Percentiles rank a stretch among this genome's conserved stretches.
These are phyloP conservation scores for Epirrhoe tristata DNA, from an alignment of 2,888 invertebrate species.

Conservation along the genomic window DNA sequence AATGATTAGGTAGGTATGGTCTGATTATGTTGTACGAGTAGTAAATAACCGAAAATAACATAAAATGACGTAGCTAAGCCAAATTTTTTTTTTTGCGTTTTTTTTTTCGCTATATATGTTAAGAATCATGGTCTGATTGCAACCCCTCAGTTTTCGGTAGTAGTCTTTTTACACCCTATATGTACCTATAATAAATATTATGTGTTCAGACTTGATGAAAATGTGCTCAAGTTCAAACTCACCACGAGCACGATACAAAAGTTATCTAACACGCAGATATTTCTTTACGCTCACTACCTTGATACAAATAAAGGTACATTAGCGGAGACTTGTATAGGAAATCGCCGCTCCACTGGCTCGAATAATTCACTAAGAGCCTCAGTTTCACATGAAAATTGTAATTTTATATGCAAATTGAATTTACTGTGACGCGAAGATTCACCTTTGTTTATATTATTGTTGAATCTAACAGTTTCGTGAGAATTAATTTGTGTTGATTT, in stretches of 20 bases:
- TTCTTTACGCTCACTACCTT: slow-evolving; percentile 74
- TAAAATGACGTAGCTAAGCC: too few relatives aligned
- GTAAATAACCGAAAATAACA: too few relatives aligned
- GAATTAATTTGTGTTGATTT: slow-evolving; percentile 36
- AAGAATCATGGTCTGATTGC: too few relatives aligned
- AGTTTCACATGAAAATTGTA: slow-evolving; percentile 80
- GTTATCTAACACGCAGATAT: slow-evolving; percentile 63
- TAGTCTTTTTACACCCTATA: too few relatives aligned
- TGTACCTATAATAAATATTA: too few relatives aligned
- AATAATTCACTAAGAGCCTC: slow-evolving; percentile 77
- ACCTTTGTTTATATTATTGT: slow-evolving; percentile 54
- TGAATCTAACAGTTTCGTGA: slow-evolving; percentile 29
- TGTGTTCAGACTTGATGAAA: not conserved
- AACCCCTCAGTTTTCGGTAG: too few relatives aligned
- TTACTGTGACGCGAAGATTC: slow-evolving; percentile 60
- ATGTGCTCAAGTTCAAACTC: slow-evolving; percentile 28
- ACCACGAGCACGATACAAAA: slow-evolving; percentile 43
- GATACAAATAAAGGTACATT: slow-evolving; percentile 79
- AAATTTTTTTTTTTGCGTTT: too few relatives aligned
- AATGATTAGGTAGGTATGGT: too few relatives aligned
- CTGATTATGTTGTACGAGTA: too few relatives aligned
- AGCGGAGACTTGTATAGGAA: slow-evolving; percentile 77
- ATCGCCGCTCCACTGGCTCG: slow-evolving; percentile 81
- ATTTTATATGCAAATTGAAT: slow-evolving; percentile 80
- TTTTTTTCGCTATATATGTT: too few relatives aligned